Evolutionary conservation across 2,113 vertebrate species (phyloP).

Genomic region (Phycodurus eques): DNA sequence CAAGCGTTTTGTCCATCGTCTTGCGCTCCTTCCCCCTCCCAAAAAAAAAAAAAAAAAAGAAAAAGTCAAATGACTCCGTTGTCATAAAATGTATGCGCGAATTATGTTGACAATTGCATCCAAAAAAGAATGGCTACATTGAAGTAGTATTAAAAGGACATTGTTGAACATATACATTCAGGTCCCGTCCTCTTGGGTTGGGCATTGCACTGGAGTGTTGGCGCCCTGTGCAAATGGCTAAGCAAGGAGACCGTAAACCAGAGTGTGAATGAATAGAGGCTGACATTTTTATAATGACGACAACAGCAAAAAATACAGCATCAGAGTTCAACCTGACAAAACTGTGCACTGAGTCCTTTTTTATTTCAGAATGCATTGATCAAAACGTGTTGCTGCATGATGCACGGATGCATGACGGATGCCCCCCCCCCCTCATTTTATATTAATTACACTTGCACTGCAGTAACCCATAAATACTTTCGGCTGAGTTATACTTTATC

Average conservation of each 20-base stretch:
- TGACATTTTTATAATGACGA: conserved; percentile 57
- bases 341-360: conserved; percentile 26
- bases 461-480: neutral
- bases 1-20: conserved; percentile 17
- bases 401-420: conserved; percentile 10
- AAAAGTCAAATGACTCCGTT: conserved; percentile 23
- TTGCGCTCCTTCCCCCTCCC: conserved; percentile 22
- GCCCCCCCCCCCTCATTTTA: neutral
- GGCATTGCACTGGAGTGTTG: conserved; percentile 34
- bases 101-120: neutral
- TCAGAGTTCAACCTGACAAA: conserved; percentile 34
- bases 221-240: conserved; percentile 17
- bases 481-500: neutral
- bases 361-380: conserved; percentile 44
- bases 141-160: conserved; percentile 31
- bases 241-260: conserved; percentile 24
- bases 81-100: conserved; percentile 32
- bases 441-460: neutral
- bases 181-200: conserved; percentile 38
- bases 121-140: conserved; percentile 27
- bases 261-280: conserved; percentile 45
- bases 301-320: conserved; percentile 51
- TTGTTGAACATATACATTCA: conserved; percentile 27
- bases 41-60: conserved; percentile 6
- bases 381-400: conserved; percentile 19